These are phyloP conservation scores for Blastomussa wellsi DNA, from an alignment of 92 coral and sea anemone genomes.

Conservation along the genomic window DNA sequence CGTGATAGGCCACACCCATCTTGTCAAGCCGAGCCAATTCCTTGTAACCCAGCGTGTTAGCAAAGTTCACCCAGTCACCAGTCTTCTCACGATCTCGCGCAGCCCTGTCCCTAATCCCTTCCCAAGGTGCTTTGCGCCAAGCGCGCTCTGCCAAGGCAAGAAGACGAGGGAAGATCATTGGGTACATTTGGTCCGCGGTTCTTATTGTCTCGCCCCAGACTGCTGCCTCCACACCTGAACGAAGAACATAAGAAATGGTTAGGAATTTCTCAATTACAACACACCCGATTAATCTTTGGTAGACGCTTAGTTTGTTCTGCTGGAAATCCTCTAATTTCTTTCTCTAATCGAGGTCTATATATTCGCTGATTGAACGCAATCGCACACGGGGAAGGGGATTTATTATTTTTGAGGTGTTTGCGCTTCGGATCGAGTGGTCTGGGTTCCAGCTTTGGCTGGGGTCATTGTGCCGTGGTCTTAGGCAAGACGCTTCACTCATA, in stretches of 20 bases:
- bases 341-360: no score
- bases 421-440: no score
- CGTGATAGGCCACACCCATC: conserved; percentile 59
- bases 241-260: no score
- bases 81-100: conserved; percentile 48
- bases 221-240: conserved; percentile 72
- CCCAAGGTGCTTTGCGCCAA: conserved; percentile 90
- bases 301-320: no score
- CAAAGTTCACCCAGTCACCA: conserved; percentile 72
- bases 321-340: no score
- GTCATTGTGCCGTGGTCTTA: no score
- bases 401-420: no score
- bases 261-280: neutral
- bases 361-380: no score
- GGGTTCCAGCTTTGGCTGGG: no score
- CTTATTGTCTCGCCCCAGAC: conserved; percentile 90
- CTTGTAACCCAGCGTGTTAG: conserved; percentile 69
- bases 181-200: conserved; percentile 72
- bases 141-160: conserved; percentile 87
- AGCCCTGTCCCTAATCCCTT: conserved; percentile 23
- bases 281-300: neutral
- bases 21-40: conserved; percentile 76
- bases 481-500: no score
- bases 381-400: no score
- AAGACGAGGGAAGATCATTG: conserved; percentile 84